A percentile compares a stretch with the other conserved stretches of the same genome.
Evolutionary conservation across 30 jellyfish, hydroid and myxozoan genomes (phyloP).

Genomic region (Hydractinia echinata): DNA sequence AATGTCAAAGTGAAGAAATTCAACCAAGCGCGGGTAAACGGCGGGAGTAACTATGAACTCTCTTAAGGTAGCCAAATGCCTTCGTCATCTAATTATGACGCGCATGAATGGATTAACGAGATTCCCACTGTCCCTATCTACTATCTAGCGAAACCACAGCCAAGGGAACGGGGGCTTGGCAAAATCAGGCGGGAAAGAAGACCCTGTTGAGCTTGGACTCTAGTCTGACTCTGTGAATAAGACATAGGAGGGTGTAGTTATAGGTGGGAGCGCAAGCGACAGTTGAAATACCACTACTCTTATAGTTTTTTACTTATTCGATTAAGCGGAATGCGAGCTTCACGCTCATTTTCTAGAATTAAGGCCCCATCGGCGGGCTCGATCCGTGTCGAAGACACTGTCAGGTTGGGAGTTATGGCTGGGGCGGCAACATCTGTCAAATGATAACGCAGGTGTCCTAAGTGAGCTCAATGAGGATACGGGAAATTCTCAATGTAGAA

Average conservation of each 20-base stretch:
- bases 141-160: constrained; percentile 82
- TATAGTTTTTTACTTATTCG: constrained; percentile 51
- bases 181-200: constrained; percentile 84
- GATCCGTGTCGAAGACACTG: constrained; percentile 18
- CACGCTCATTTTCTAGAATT: constrained; percentile 25
- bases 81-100: too few relatives aligned
- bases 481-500: constrained; percentile 73
- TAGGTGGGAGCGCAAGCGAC: constrained; percentile 58
- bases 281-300: constrained; percentile 66
- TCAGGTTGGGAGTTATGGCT: constrained; percentile 69
- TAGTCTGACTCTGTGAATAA: constrained; percentile 69
- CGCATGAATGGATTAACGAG: too few relatives aligned
- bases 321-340: constrained; percentile 29
- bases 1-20: too few relatives aligned
- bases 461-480: constrained; percentile 81
- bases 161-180: constrained; percentile 95
- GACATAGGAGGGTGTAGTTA: constrained; percentile 75
- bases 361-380: constrained; percentile 31
- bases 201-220: constrained; percentile 93
- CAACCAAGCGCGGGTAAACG: too few relatives aligned
- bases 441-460: constrained; percentile 75
- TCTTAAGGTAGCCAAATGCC: constrained; percentile 74
- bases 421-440: constrained; percentile 90
- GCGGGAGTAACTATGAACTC: constrained; percentile 68
- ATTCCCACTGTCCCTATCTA: constrained; percentile 86